Evolutionary conservation across 2,888 invertebrate genomes (phyloP).

Genomic region (Ophion ellenae): DNA sequence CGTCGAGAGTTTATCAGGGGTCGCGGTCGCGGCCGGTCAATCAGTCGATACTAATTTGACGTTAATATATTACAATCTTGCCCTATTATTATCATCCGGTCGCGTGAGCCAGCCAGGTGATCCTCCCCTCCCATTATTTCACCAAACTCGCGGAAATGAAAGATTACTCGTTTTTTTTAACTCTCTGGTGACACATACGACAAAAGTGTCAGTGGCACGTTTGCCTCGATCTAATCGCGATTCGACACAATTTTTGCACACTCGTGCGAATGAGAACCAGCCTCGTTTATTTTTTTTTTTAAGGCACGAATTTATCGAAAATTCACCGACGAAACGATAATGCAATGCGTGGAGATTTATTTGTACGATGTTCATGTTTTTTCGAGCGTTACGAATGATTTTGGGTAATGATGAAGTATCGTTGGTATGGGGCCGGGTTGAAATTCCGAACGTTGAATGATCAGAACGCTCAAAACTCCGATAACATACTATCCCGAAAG

Average conservation of each 20-base stretch:
- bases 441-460: too few species aligned
- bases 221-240: neutral
- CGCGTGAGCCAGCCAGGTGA: slow-evolving; percentile 66
- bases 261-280: too few species aligned
- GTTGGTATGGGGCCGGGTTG: too few species aligned
- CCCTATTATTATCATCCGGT: slow-evolving; percentile 75
- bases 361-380: too few species aligned
- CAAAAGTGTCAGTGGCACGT: neutral
- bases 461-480: too few species aligned
- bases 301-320: too few species aligned
- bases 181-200: neutral
- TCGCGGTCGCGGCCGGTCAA: slow-evolving; percentile 77
- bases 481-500: too few species aligned
- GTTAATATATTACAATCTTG: slow-evolving; percentile 80
- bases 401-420: too few species aligned
- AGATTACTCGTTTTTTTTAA: neutral
- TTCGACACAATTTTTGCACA: neutral
- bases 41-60: slow-evolving; percentile 80
- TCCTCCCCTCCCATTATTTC: neutral
- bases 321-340: too few species aligned
- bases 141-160: neutral
- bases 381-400: too few species aligned
- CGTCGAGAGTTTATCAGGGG: slow-evolving; percentile 70
- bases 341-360: too few species aligned
- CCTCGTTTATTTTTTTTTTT: too few species aligned